Evolutionary conservation across 2,888 invertebrate species (phyloP), one percentile per base, ranked within the genome.

Genomic region (Podotricha telesiphe): DNA sequence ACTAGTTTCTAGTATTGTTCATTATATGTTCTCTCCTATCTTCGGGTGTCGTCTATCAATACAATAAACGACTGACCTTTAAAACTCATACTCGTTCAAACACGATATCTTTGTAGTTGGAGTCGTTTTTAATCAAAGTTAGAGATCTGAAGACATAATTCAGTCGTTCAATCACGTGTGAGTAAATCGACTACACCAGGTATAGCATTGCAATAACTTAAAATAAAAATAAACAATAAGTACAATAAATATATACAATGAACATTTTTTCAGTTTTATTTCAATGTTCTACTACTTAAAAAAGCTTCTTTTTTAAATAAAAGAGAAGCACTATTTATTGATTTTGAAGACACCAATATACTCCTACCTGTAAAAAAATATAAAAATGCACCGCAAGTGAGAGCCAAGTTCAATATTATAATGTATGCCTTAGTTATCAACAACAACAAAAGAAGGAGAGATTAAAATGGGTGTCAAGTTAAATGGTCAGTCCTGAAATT

Each of bases 71-170:
- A 34, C 53, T 51, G n/a, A 51, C 51, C 22, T 55, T 34, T 55
- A n/a, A 11, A 55, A 55, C 53, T 55, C 28, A 34, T 55, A 55
- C n/a, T 55, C 2, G 34, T 34, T 55, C 28, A n/a, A 55, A n/a
- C 28, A 28, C 34, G 53, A 55, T 4, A 10, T 34, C 17, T 34
- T 34, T 55, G 17, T 34, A 34, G 53, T 55, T 34, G 34, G n/a
- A 55, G 34, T 34, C 34, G 17, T 55, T 55, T 53, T 55, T 55
- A 55, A 55, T 55, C n/a, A 51, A 34, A 55, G 34, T 55, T 55
- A 10, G 53, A 53, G 28, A 15, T 55, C 11, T 34, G 5, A 34
- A 34, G 17, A 28, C 15, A 15, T 15, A n/a, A 28, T 34, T n/a
- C n/a, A 28, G n/a, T n/a, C 8, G 11, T 34, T 55, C 34, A 55